A percentile compares a stretch with the other conserved stretches of the same genome.
Conservation (phyloP, 1,140 invertebrate genomes). For the Micrasema longulum region DNA sequence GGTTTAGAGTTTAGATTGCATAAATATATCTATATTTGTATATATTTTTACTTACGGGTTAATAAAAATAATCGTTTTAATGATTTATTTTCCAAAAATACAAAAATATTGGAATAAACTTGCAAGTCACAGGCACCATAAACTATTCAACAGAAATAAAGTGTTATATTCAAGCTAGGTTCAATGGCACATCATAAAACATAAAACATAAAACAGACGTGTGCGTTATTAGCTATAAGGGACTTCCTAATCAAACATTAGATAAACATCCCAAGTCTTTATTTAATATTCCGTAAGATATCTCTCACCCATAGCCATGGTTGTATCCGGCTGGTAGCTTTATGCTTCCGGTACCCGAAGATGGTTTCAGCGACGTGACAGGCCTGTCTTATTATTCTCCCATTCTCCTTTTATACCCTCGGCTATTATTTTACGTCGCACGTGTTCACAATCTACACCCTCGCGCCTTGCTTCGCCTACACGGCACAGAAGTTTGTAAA, state of each 20-base stretch:
- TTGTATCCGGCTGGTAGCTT: slow-evolving; percentile 37
- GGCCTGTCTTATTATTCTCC: slow-evolving; percentile 43
- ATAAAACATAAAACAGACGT: not conserved
- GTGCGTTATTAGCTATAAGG: not conserved
- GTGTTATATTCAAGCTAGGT: not conserved
- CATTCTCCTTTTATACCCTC: slow-evolving; percentile 39
- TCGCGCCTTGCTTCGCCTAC: not conserved
- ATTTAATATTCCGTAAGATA: slow-evolving; percentile 43
- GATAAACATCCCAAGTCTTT: slow-evolving; percentile 33
- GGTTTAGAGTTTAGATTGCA: no score
- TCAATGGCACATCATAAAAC: slow-evolving; percentile 25
- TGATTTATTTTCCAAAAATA: no score
- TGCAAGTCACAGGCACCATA: no score
- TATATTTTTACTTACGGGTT: no score
- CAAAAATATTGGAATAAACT: no score
- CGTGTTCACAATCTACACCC: slow-evolving; percentile 4
- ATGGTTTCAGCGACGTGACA: slow-evolving; percentile 36
- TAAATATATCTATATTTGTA: no score
- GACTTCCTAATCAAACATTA: slow-evolving; percentile 32
- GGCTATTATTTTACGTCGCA: slow-evolving; percentile 32
- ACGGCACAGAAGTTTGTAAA: slow-evolving; percentile 21
- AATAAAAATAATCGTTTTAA: no score
- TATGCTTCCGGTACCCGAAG: slow-evolving; percentile 45
- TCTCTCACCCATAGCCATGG: slow-evolving; percentile 45
- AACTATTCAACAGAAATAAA: no score